Conservation (phyloP, 2,113 vertebrate species). For the Serilophus lunatus region DNA sequence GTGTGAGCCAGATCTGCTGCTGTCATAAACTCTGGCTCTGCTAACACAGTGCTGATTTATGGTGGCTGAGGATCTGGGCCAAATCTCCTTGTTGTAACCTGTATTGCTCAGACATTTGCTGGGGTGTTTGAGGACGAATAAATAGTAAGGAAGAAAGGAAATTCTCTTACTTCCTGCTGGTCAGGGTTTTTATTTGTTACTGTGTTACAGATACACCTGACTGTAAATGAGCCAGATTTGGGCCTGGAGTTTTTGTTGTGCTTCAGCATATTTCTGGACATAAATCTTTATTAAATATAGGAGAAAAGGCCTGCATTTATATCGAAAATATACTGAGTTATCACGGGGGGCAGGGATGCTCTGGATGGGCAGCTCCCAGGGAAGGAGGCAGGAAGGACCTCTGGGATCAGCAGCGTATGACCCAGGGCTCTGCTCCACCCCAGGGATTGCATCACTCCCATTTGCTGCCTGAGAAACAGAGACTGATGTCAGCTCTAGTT, state of each 20-base stretch:
- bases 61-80: background rate
- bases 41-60: background rate
- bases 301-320: background rate
- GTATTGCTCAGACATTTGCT: background rate
- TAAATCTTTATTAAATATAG: background rate
- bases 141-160: background rate
- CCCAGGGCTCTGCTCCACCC: background rate
- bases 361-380: background rate
- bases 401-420: background rate
- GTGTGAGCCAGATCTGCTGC: background rate
- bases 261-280: background rate
- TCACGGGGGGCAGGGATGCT: background rate
- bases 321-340: background rate
- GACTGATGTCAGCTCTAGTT: background rate
- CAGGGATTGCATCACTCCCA: accelerated
- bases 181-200: background rate
- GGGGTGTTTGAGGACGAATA: background rate
- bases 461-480: background rate
- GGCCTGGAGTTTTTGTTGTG: background rate
- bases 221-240: background rate
- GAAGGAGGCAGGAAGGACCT: background rate
- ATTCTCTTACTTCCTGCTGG: background rate
- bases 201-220: background rate
- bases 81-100: background rate
- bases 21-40: background rate